Conservation (phyloP, 1,140 invertebrate species). For the Solen grandis region DNA sequence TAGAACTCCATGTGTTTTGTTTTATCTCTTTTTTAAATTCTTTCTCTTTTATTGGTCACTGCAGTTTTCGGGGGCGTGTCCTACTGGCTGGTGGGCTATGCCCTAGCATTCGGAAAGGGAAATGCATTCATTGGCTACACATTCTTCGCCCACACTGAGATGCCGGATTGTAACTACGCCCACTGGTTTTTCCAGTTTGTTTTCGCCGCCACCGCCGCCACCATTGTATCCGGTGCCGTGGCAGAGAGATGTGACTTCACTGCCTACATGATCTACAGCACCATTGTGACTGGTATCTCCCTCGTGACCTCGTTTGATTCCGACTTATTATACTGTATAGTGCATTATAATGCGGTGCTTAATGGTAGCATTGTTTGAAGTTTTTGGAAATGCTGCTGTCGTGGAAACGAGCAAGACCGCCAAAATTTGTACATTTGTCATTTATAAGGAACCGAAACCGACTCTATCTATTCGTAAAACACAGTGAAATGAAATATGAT, state of each 20-base stretch:
- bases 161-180: constrained; percentile 30
- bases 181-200: constrained; percentile 61
- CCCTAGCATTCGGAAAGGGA: constrained; percentile 81
- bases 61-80: constrained; percentile 81
- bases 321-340: no score
- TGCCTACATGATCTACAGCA: constrained; percentile 83
- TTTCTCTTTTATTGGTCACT: no score
- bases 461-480: background rate
- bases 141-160: constrained; percentile 31
- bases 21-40: no score
- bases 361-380: background rate
- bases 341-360: background rate
- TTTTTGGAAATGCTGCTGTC: background rate
- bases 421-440: background rate
- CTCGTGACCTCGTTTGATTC: no score
- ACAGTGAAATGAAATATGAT: no score
- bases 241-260: constrained; percentile 83
- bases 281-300: constrained; percentile 82
- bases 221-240: constrained; percentile 82
- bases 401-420: background rate
- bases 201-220: constrained; percentile 66
- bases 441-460: background rate
- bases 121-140: constrained; percentile 64
- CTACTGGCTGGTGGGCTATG: constrained; percentile 83
- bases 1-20: no score